A percentile compares a stretch with the other conserved stretches of the same genome.
These are phyloP conservation scores for Promerops cafer DNA, from an alignment of 2,113 vertebrate species.

Conservation along the genomic window DNA sequence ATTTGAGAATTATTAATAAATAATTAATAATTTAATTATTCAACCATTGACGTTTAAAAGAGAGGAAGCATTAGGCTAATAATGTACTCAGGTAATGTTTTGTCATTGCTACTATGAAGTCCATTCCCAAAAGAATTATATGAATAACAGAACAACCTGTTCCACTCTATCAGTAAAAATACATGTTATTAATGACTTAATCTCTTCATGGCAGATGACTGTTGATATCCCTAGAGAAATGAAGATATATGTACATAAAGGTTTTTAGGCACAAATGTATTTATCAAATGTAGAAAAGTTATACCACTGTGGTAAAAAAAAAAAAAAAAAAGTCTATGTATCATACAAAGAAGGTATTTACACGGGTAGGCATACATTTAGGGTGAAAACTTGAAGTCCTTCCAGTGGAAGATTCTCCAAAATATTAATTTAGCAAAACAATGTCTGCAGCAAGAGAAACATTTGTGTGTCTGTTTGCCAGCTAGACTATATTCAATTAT, in stretches of 20 bases:
- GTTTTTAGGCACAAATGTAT: neutral
- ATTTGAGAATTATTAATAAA: neutral
- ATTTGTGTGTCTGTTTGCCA: neutral
- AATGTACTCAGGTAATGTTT: neutral
- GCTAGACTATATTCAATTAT: neutral
- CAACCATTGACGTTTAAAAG: neutral
- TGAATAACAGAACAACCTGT: neutral
- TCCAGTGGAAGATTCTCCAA: neutral
- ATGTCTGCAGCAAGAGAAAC: neutral
- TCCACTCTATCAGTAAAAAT: neutral
- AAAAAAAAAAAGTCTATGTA: too few species aligned
- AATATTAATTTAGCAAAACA: neutral
- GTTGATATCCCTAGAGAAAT: neutral
- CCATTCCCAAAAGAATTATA: neutral
- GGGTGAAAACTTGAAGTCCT: neutral
- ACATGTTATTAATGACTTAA: neutral
- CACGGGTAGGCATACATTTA: neutral
- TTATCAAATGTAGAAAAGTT: fast-evolving
- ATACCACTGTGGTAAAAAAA: neutral
- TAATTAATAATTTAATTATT: neutral
- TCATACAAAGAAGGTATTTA: neutral
- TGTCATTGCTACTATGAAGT: neutral
- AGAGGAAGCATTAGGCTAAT: neutral
- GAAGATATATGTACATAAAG: fast-evolving
- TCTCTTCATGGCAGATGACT: neutral